Conservation (phyloP, 2,113 vertebrate genomes). For the Fulica atra region DNA sequence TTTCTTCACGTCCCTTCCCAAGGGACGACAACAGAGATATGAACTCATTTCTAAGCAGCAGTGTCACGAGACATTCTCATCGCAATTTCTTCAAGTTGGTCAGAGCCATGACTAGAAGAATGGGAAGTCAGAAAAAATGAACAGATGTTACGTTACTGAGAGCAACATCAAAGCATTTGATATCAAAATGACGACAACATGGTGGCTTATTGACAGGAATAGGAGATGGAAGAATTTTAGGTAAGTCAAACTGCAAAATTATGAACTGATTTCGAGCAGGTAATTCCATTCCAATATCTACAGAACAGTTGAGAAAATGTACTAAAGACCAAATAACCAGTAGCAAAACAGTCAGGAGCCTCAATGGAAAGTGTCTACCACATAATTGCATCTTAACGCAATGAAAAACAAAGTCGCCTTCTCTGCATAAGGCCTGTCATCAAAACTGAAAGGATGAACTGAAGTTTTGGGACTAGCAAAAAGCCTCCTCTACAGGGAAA, state of each 20-base stretch:
- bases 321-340: not conserved
- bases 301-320: not conserved
- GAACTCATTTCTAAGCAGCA: constrained; percentile 27
- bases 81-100: constrained; percentile 60
- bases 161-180: not conserved
- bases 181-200: not conserved
- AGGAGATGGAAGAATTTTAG: constrained; percentile 4
- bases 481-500: not conserved
- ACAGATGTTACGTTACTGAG: not conserved
- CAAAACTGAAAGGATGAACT: not conserved
- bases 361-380: not conserved
- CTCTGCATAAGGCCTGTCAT: not conserved
- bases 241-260: not conserved
- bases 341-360: not conserved
- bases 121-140: not conserved
- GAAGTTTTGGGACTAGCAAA: not conserved
- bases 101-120: constrained; percentile 78
- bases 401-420: not conserved
- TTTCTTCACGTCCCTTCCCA: not conserved
- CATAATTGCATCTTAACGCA: not conserved
- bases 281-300: not conserved
- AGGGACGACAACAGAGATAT: not conserved
- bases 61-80: not conserved
- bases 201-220: not conserved
- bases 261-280: not conserved